Percentiles rank a stretch among this genome's conserved stretches.
These are phyloP conservation scores for Platorchestia sp. DNA, from an alignment of 1,140 invertebrate genomes.

Conservation along the genomic window DNA sequence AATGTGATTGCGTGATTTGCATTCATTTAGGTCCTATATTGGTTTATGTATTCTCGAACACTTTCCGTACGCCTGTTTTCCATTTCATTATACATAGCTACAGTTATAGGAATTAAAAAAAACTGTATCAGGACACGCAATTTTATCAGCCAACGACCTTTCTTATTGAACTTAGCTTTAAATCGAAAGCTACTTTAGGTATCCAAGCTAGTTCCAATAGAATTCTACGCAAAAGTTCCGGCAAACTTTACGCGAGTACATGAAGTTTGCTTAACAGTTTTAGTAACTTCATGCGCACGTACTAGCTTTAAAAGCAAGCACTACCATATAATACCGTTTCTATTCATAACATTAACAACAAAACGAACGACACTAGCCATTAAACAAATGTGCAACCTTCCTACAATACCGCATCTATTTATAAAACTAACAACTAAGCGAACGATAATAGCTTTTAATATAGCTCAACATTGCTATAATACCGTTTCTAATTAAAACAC, in stretches of 20 bases:
- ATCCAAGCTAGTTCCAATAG: not conserved
- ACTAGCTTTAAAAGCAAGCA: too few relatives aligned
- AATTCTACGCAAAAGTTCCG: not conserved
- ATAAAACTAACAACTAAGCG: not conserved
- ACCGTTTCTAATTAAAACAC: not conserved
- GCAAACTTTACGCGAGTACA: too few relatives aligned
- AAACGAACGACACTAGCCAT: not conserved
- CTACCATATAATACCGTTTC: too few relatives aligned
- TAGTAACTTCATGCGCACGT: too few relatives aligned
- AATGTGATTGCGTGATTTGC: not conserved
- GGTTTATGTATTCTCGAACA: not conserved
- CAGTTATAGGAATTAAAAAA: not conserved
- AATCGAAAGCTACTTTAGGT: not conserved
- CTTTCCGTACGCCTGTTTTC: not conserved
- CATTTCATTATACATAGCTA: not conserved
- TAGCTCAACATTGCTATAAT: not conserved
- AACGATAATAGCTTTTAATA: not conserved
- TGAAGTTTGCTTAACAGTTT: too few relatives aligned
- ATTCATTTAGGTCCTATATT: not conserved
- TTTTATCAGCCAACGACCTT: not conserved
- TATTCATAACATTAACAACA: too few relatives aligned
- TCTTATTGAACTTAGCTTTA: not conserved
- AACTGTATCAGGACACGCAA: not conserved
- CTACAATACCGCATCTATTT: not conserved
- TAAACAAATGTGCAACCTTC: not conserved